Evolutionary conservation across 1,140 invertebrate species (phyloP).

Genomic region (Eupristina koningsbergeri): DNA sequence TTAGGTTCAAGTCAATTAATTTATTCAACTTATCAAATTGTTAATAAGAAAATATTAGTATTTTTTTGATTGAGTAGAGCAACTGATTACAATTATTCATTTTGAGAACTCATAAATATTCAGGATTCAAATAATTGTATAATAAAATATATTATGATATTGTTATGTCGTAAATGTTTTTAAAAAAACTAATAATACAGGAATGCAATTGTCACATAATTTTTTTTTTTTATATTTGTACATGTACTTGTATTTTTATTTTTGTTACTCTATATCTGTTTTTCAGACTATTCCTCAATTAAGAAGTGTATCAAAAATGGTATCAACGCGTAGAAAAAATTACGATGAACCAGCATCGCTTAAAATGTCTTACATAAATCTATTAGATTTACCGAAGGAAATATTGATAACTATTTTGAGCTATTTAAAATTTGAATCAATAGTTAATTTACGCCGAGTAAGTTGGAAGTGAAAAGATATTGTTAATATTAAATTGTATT

Average conservation of each 20-base stretch:
- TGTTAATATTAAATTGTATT: neutral
- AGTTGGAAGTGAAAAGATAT: neutral
- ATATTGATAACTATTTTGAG: constrained; percentile 7
- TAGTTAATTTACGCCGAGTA: constrained; percentile 13
- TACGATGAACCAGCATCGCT: neutral
- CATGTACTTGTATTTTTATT: neutral
- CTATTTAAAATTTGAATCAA: neutral
- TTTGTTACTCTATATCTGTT: neutral
- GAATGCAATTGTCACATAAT: no score
- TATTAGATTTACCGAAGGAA: constrained; percentile 39
- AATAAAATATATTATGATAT: no score
- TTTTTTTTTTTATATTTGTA: no score
- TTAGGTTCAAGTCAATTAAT: no score
- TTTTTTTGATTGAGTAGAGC: no score
- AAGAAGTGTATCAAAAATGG: constrained; percentile 23
- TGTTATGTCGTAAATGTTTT: no score
- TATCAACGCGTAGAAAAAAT: constrained; percentile 7
- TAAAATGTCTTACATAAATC: neutral
- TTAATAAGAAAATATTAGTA: no score
- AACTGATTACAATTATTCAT: no score
- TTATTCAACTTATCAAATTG: no score
- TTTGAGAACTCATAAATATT: no score
- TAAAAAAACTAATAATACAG: no score
- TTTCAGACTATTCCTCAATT: constrained; percentile 2
- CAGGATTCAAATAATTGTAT: no score